phyloP scores from a whole-genome alignment of 2,797 vertebrate species.

The Crossoptilon crossoptilon region DNA sequence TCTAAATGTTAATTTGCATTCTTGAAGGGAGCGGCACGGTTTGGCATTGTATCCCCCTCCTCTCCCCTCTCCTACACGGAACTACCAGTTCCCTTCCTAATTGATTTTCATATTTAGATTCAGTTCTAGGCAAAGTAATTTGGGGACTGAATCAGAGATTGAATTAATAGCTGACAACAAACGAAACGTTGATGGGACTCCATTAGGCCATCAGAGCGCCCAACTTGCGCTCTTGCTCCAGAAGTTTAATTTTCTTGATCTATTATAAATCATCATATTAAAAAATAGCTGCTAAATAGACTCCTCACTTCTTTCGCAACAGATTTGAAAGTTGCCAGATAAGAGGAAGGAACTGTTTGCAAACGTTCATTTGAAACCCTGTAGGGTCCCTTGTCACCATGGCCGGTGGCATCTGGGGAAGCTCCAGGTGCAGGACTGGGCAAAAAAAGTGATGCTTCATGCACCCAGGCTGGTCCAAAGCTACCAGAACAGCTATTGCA shows the following conservation, averaged over 20 bases:
- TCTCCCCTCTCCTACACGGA: background rate
- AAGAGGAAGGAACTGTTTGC: background rate
- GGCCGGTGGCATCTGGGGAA: background rate
- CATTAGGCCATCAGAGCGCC: background rate
- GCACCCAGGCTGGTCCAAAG: background rate
- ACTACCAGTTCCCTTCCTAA: conserved; percentile 16
- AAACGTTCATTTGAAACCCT: background rate
- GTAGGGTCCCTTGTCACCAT: background rate
- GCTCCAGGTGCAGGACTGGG: rapidly evolving
- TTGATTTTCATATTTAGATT: conserved; percentile 63
- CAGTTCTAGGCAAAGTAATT: conserved; percentile 38
- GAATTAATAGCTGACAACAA: conserved; percentile 40
- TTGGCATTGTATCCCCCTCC: conserved; percentile 1
- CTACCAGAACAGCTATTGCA: background rate
- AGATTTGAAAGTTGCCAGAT: background rate
- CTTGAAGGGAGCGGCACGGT: background rate
- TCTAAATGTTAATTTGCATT: conserved; percentile 27
- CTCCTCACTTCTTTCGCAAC: background rate
- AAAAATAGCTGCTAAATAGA: background rate
- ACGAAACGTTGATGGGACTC: background rate
- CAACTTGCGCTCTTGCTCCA: background rate
- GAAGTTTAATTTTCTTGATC: conserved; percentile 7
- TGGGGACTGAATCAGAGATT: background rate
- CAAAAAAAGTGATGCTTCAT: rapidly evolving
- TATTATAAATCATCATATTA: conserved; percentile 43